Percentiles rank a stretch among this genome's conserved stretches.
These are phyloP conservation scores for Noctuana brunneofusca DNA, from an alignment of 2,888 invertebrate species.

Conservation along the genomic window DNA sequence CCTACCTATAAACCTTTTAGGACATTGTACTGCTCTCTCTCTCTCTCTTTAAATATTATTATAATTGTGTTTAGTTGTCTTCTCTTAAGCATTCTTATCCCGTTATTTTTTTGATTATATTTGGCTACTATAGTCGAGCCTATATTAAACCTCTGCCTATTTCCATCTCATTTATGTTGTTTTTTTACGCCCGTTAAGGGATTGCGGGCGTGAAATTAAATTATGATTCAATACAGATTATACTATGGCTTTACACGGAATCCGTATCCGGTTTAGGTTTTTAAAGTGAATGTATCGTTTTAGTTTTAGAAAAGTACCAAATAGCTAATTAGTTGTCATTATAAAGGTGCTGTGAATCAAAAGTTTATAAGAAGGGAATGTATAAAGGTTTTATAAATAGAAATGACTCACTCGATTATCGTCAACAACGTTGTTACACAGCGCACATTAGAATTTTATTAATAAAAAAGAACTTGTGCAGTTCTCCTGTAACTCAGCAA, in stretches of 20 bases:
- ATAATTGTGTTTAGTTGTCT: not conserved
- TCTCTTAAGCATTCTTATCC: not conserved
- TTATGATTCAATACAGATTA: slow-evolving; percentile 40
- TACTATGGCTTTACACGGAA: slow-evolving; percentile 38
- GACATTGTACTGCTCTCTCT: not conserved
- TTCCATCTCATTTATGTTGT: slow-evolving; percentile 18
- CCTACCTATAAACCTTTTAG: not conserved
- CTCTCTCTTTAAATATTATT: not conserved
- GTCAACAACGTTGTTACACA: too few species aligned
- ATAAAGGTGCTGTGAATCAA: too few species aligned
- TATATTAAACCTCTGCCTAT: slow-evolving; percentile 16
- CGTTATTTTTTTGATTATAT: slow-evolving; percentile 10
- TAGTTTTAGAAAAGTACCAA: too few species aligned
- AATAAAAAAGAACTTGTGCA: too few species aligned
- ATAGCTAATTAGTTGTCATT: too few species aligned
- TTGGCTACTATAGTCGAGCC: slow-evolving; percentile 26
- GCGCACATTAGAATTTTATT: too few species aligned
- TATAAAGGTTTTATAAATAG: too few species aligned
- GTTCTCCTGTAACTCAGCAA: too few species aligned
- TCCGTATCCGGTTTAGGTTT: slow-evolving; percentile 33
- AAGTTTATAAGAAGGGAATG: too few species aligned
- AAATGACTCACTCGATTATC: too few species aligned
- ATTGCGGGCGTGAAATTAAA: slow-evolving; percentile 48
- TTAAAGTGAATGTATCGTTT: slow-evolving; percentile 5
- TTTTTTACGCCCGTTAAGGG: slow-evolving; percentile 31